Evolutionary conservation across 1,140 invertebrate genomes (phyloP), one percentile per base, ranked within the genome.

Genomic region (Pseudoatta argentina): DNA sequence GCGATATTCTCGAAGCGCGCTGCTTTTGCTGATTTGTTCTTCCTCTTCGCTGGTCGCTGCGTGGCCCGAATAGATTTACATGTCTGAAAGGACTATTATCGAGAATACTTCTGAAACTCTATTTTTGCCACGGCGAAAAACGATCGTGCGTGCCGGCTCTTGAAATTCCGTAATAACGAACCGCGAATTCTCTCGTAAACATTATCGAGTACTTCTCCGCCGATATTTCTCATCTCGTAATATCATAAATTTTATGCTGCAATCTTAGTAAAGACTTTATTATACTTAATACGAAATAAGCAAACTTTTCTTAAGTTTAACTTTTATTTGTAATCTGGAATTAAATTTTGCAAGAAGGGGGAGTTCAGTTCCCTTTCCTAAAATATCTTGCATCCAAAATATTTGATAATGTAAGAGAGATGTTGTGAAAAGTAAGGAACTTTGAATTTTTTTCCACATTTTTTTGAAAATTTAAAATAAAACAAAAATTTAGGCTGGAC

Each of bases 51-150:
- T 61, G 64, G 34, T 55, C 69, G 63, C 72, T 81, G 64, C 69
- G 69, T 64, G 61, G 66, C n/a, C 21, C 75, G 87, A 88, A 90
- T 90, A 91, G 89, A 91, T 91, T 88, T 90, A 88, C 89, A 91
- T 91, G 89, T 90, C 87, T 90, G 89, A 91, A 90, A 86, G 67
- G 82, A 86, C 82, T 30, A 86, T 91, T 90, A 88, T 48, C 53
- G 48, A 30, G 64, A 86, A 79, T 61, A 55, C 53, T 14, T 30
- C 51, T 67, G 30, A 53, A 69, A 53, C 55, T 88, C 86, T 88
- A 75, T 67, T 88, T 61, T 64, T 24, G n/a, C 12, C 61, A 61
- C 7, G 27, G 57, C 6, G 79, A 67, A 57, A 67, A 83, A 67
- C 86, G 34, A 86, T 83, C 59, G 59, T 78, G 75, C 82, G 18